Percentiles rank a stretch among this genome's conserved stretches.
These are phyloP conservation scores for Astatotilapia flaviijosephi DNA, from an alignment of 2,113 vertebrate genomes.

Conservation along the genomic window DNA sequence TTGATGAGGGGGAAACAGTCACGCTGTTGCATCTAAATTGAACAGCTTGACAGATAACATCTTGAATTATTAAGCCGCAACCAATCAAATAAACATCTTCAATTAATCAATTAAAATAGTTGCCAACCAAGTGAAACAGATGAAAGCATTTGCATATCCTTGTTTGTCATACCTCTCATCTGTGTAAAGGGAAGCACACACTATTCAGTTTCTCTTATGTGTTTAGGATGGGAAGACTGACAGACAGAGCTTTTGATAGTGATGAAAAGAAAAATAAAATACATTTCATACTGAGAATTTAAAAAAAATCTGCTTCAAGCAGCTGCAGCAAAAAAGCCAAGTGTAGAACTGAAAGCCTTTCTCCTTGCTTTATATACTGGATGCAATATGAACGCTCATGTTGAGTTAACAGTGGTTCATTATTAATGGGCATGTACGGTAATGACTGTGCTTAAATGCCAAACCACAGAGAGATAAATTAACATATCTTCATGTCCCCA, in stretches of 20 bases:
- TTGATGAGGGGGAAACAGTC: not conserved
- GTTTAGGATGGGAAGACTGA: not conserved
- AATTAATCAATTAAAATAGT: conserved; percentile 68
- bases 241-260: not conserved
- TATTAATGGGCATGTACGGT: conserved; percentile 23
- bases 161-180: conserved; percentile 32
- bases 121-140: conserved; percentile 52
- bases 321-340: not conserved
- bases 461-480: conserved; percentile 19
- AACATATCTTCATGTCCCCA: conserved; percentile 8
- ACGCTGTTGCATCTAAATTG: conserved; percentile 7
- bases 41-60: conserved; percentile 59
- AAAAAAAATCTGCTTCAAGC: not conserved
- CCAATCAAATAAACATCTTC: conserved; percentile 62
- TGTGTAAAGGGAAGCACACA: not conserved
- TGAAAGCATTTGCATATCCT: conserved; percentile 62
- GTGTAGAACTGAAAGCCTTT: not conserved
- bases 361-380: not conserved
- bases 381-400: not conserved
- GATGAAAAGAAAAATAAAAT: conserved; percentile 10
- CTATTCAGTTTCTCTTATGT: not conserved
- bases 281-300: not conserved
- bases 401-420: conserved; percentile 5
- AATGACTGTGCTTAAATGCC: conserved; percentile 54
- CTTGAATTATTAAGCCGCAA: conserved; percentile 54